Base-by-base conservation (phyloP, 1,140 invertebrate species). In the Lutraria rhynchaena region DNA sequence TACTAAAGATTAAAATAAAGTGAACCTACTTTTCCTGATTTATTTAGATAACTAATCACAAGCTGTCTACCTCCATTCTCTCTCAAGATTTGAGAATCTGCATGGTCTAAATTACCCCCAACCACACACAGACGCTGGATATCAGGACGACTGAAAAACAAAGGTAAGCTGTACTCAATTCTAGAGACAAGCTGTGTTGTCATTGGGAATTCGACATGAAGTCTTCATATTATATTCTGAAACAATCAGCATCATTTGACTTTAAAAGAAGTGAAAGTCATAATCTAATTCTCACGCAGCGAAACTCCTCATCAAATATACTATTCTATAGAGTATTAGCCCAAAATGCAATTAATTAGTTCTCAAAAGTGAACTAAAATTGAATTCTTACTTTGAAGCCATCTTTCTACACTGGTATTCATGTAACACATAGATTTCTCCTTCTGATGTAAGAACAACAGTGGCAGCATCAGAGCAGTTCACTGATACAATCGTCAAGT, bases 381-480 rank as follows among this genome's bases (percentile, higher is more conserved):
- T 41, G 5, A 7, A 41, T 41, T 81, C 86, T 85, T 88, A 93
- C 93, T 94, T 95, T 22, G 95, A 94, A 31, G 94, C 94, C 31
- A 96, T 95, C 91, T 95, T 95, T 29, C 88, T 70, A 82, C 91
- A 92, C 74, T 87, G 94, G 90, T 95, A 95, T 85, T 96, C 95
- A 90, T 96, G 94, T 4, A 96, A 91, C 17, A 95, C 92, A 91
- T 94, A 96, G 35, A 96, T 93, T 88, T 95, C 94, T 0, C 95
- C 95, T 53, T 93, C 93, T 61, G 92, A 93, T 0, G 95, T 95
- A 9, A 94, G 93, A 77, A 95, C 92, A 7, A 95, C 94, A 3
- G 94, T 95, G 31, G 95, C 95, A 1, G 95, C 95, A 91, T 95
- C 95, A 80, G 94, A 95, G 1, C 94, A 94, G 15, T 93, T 93